Base-by-base conservation (phyloP, 2,113 vertebrate genomes). In the Microtus pennsylvanicus region DNA sequence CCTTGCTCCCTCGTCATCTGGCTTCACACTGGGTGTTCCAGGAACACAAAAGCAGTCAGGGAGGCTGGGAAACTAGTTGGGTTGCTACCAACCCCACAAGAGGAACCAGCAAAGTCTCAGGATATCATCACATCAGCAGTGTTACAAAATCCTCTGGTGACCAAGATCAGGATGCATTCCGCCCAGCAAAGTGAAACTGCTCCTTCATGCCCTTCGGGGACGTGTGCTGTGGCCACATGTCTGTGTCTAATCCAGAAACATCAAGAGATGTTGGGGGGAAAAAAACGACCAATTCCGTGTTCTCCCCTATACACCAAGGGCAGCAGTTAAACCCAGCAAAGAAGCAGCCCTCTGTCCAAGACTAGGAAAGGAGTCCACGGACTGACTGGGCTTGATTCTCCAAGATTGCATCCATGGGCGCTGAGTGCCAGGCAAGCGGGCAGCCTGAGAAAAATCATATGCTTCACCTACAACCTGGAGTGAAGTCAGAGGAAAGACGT, bases 11-110 rank as follows among this genome's bases (percentile, higher is more conserved):
- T 28, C 85, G n/a, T 55, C 72, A 8, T 10, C 38, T 17, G 30
- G 14, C 22, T 30, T 78, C 91, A 85, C 70, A 65, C 47, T 42
- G 5, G 1, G 24, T 13, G 42, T 91, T 89, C 87, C 69, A 24
- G 74, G 70, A 96, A 96, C 19, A 30, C 55, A 58, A 69, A 89
- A 12, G 67, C 16, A 24, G 42, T n/a, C 33, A 0, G 28, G 7
- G 35, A 75, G 24, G 83, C 78, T 55, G 50, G 95, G 96, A 94
- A 94, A 83, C 76, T 89, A 96, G 78, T 81, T 0, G 74, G 95
- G 74, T 77, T 1, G 21, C 28, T 1, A 0, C 83, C 47, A 22
- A 94, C 81, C 38, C 55, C 69, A 58, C 52, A 0, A 0, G 69
- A 21, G 93, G n/a, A 28, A 74, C 69, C 35, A 0, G 72, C 33